Evolutionary conservation across 2,113 vertebrate species (phyloP).

Genomic region (Perca fluviatilis): DNA sequence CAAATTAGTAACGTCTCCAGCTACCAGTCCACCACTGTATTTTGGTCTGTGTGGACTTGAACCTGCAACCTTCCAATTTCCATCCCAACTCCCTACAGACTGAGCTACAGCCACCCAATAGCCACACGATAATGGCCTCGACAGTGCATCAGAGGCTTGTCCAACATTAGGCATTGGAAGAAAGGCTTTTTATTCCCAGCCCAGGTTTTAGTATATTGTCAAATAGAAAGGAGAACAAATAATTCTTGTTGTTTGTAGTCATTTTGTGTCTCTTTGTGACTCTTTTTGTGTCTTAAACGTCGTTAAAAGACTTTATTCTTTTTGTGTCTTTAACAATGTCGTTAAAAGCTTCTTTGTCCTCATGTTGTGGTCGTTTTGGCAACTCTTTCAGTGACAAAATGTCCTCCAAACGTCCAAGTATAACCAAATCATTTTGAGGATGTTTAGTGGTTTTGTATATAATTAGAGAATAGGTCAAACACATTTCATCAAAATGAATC

Average conservation of each 20-base stretch:
- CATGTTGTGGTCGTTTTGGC: neutral
- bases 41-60: too few relatives aligned
- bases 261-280: neutral
- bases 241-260: neutral
- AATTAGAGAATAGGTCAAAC: neutral
- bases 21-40: too few relatives aligned
- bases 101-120: too few relatives aligned
- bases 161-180: neutral
- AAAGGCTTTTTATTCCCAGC: neutral
- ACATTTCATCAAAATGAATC: neutral
- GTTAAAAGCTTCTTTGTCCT: neutral
- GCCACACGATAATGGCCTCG: too few relatives aligned
- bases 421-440: neutral
- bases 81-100: too few relatives aligned
- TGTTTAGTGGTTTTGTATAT: neutral
- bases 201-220: neutral
- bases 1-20: too few relatives aligned
- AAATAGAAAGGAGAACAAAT: neutral
- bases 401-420: neutral
- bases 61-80: rapidly evolving
- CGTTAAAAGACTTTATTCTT: too few relatives aligned
- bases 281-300: neutral
- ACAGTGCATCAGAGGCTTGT: neutral
- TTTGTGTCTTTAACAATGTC: too few relatives aligned
- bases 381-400: neutral